Conservation (phyloP, 2,113 vertebrate species). For the Turdus rufiventris region DNA sequence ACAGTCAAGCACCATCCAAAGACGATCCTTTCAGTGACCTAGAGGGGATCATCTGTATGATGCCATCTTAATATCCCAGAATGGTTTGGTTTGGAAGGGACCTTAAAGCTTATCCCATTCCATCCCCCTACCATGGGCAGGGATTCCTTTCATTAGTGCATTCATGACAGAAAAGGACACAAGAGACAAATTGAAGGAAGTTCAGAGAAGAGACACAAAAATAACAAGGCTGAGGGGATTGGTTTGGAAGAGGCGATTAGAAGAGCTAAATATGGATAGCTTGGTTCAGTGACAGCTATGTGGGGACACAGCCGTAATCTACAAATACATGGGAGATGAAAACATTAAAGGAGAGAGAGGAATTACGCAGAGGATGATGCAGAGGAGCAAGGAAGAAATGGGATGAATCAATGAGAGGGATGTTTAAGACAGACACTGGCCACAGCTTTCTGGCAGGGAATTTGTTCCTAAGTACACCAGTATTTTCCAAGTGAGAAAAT, state of each 20-base stretch:
- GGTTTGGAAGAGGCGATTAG: constrained; percentile 8
- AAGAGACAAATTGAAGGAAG: background rate
- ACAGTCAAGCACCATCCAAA: background rate
- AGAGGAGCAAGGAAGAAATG: background rate
- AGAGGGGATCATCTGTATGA: background rate
- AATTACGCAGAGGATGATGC: background rate
- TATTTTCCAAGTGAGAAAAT: background rate
- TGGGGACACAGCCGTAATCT: background rate
- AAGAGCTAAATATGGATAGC: constrained; percentile 14
- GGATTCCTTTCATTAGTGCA: background rate
- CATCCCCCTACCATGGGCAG: background rate
- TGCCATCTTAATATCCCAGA: background rate
- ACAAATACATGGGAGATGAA: background rate
- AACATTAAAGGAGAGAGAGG: background rate
- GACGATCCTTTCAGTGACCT: background rate
- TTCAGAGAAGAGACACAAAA: constrained; percentile 10
- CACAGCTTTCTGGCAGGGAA: background rate
- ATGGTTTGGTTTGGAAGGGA: background rate
- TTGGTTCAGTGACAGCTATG: background rate
- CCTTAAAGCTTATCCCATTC: background rate
- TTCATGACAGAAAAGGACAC: background rate
- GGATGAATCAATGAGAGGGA: background rate
- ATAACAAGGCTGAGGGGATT: background rate
- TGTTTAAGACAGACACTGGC: background rate
- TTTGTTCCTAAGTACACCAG: background rate